Evolutionary conservation across 2,888 invertebrate species (phyloP).

Genomic region (Drosophila acutilabella): DNA sequence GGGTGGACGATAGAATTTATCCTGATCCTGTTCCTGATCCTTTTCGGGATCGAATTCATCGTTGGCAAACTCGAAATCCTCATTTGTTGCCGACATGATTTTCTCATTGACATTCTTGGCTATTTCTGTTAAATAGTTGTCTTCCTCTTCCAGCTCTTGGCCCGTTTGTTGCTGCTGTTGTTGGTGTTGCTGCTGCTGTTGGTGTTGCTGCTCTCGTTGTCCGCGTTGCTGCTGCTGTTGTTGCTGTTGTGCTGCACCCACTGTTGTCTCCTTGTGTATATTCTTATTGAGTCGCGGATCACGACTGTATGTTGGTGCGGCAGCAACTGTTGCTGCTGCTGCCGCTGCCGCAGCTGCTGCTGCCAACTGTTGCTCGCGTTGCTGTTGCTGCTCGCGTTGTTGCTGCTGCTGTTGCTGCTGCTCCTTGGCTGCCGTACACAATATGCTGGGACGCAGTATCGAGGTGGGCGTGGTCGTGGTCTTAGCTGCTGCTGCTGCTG

Average conservation of each 20-base stretch:
- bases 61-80: conserved; percentile 83
- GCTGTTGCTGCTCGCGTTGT: conserved; percentile 17
- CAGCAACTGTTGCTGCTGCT: conserved; percentile 13
- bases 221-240: conserved; percentile 32
- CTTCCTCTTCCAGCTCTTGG: conserved; percentile 76
- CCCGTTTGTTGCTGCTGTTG: conserved; percentile 32
- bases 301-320: conserved; percentile 73
- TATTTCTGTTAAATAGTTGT: conserved; percentile 84
- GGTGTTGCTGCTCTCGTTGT: not conserved
- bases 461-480: conserved; percentile 27
- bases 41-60: conserved; percentile 83
- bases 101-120: conserved; percentile 85
- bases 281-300: conserved; percentile 84
- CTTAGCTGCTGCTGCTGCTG: conserved; percentile 29
- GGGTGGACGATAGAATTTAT: conserved; percentile 77
- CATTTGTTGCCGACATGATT: conserved; percentile 83
- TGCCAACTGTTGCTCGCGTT: conserved; percentile 3
- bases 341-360: not conserved
- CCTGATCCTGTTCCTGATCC: conserved; percentile 48
- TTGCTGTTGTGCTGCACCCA: conserved; percentile 5
- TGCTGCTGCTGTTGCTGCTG: conserved; percentile 27
- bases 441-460: conserved; percentile 59
- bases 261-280: conserved; percentile 74
- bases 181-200: conserved; percentile 12
- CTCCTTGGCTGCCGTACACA: conserved; percentile 68